A percentile compares a stretch with the other conserved stretches of the same genome.
These are phyloP conservation scores for Lycocerus yunnanus DNA, from an alignment of 2,888 invertebrate species.

Conservation along the genomic window DNA sequence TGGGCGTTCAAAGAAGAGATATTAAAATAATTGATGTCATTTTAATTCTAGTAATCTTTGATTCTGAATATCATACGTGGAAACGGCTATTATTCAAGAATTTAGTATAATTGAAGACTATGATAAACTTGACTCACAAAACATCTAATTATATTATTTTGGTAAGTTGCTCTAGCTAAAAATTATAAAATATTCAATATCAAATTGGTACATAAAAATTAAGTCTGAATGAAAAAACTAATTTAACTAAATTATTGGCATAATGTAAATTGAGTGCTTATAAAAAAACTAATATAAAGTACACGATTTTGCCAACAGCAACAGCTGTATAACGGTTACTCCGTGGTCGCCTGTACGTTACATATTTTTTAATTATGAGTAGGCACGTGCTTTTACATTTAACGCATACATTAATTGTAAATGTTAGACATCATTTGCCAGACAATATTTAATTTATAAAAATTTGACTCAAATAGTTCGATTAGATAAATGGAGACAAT, in stretches of 20 bases:
- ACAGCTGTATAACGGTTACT: background rate
- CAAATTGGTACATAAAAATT: background rate
- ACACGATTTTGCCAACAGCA: background rate
- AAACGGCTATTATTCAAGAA: constrained; percentile 33
- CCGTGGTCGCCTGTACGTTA: background rate
- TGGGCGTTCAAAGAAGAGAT: constrained; percentile 34
- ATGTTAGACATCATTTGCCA: background rate
- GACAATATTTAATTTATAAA: background rate
- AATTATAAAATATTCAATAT: constrained; percentile 11
- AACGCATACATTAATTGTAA: background rate
- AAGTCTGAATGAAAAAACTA: background rate
- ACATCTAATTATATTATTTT: constrained; percentile 35
- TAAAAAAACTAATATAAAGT: background rate
- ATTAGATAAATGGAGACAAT: background rate
- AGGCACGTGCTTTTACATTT: background rate
- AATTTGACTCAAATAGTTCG: background rate
- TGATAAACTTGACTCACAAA: constrained; percentile 31
- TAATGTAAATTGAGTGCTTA: background rate
- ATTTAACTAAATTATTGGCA: background rate
- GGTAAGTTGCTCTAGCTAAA: constrained; percentile 15
- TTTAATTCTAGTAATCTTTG: constrained; percentile 41
- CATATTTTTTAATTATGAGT: background rate
- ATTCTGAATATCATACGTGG: constrained; percentile 33
- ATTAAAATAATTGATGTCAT: constrained; percentile 43
- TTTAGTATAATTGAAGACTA: constrained; percentile 34